phyloP scores from a whole-genome alignment of 1,140 invertebrate genomes.

The Leptopilina boulardi region DNA sequence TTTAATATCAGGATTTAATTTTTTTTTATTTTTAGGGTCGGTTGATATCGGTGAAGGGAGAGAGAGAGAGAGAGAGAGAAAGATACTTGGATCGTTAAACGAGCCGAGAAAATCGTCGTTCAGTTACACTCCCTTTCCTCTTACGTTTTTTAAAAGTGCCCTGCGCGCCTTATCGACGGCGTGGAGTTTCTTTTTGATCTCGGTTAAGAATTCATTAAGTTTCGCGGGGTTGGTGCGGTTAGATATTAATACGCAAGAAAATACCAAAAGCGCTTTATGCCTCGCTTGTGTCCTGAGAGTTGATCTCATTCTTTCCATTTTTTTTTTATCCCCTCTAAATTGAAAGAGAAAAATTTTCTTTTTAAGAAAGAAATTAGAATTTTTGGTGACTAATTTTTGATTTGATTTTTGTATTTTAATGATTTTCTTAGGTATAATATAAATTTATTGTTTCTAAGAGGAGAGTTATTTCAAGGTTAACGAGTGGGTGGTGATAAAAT shows the following conservation, averaged over 20 bases:
- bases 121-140: conserved; percentile 50
- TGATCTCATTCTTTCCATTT: conserved; percentile 32
- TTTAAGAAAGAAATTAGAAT: no score
- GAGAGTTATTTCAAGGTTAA: neutral
- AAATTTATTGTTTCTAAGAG: neutral
- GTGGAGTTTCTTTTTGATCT: conserved; percentile 67
- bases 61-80: no score
- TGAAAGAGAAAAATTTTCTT: neutral
- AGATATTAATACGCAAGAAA: conserved; percentile 67
- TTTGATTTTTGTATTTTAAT: conserved; percentile 11
- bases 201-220: conserved; percentile 70
- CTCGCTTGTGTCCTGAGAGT: conserved; percentile 62
- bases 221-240: conserved; percentile 63
- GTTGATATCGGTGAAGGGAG: neutral
- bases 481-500: conserved; percentile 11
- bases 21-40: conserved; percentile 1
- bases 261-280: conserved; percentile 64
- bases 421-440: conserved; percentile 1
- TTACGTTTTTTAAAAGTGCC: conserved; percentile 50
- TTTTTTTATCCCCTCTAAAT: neutral
- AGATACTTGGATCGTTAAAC: conserved; percentile 61
- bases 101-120: conserved; percentile 65
- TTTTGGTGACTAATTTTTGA: no score
- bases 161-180: conserved; percentile 57
- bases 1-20: conserved; percentile 37